Evolutionary conservation across 2,888 invertebrate species (phyloP).

Genomic region (Alviniconcha strummeri): DNA sequence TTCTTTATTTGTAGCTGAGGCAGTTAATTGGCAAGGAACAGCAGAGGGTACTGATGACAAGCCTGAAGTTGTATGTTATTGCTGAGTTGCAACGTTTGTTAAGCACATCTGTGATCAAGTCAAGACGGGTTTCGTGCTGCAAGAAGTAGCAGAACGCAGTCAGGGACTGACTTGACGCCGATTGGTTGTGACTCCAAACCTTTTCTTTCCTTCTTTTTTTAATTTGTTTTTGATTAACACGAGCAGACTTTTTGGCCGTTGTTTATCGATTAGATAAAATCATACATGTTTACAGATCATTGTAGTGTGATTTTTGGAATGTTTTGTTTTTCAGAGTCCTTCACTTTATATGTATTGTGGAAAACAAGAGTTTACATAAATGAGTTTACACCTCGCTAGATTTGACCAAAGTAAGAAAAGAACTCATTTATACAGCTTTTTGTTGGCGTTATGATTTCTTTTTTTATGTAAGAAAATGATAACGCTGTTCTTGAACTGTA

Average conservation of each 20-base stretch:
- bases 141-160: conserved; percentile 24
- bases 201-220: background rate
- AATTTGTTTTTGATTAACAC: conserved; percentile 6
- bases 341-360: too few species aligned
- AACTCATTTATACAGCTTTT: too few species aligned
- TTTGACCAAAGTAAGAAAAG: too few species aligned
- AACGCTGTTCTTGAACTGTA: too few species aligned
- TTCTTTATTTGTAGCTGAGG: too few species aligned
- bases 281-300: background rate
- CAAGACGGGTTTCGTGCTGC: conserved; percentile 29
- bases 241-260: background rate
- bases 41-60: too few species aligned
- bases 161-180: conserved; percentile 23
- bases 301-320: background rate
- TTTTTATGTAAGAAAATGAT: too few species aligned
- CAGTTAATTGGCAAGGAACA: too few species aligned
- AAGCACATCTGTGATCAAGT: conserved; percentile 36
- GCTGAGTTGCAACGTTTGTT: background rate
- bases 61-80: background rate
- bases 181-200: conserved; percentile 27
- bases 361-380: too few species aligned
- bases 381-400: too few species aligned
- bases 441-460: too few species aligned
- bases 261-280: background rate
- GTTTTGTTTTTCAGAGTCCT: background rate